Evolutionary conservation across 2,797 vertebrate species (phyloP).

Genomic region (Leuciscus waleckii): DNA sequence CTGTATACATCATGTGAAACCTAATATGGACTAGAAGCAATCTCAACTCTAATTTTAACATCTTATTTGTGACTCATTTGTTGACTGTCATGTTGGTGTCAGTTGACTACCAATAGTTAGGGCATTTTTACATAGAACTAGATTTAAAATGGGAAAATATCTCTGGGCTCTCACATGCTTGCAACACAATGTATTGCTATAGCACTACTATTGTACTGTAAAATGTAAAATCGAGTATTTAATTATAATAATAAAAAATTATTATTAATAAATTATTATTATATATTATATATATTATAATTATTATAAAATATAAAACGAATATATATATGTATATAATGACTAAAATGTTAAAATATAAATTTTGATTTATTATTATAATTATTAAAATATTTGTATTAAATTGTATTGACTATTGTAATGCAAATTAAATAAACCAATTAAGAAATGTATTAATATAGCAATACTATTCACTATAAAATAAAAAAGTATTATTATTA

Average conservation of each 20-base stretch:
- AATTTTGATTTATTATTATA: too few relatives aligned
- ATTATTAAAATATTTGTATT: too few relatives aligned
- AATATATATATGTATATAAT: neutral
- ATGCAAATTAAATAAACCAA: neutral
- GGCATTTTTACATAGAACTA: neutral
- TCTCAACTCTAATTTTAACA: neutral
- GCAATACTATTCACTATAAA: neutral
- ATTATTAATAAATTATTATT: too few relatives aligned
- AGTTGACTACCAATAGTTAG: neutral
- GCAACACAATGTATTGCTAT: neutral
- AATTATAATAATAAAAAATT: neutral
- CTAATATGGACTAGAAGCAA: neutral
- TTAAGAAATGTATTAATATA: neutral
- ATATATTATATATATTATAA: too few relatives aligned
- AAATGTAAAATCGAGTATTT: neutral
- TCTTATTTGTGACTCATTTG: neutral
- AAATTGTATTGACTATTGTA: too few relatives aligned
- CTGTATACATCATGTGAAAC: neutral
- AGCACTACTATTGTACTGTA: neutral
- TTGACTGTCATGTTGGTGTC: neutral
- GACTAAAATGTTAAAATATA: too few relatives aligned
- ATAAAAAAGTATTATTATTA: neutral
- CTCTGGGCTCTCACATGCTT: neutral
- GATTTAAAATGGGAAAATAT: neutral
- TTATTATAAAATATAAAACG: neutral